phyloP scores from a whole-genome alignment of 1,140 invertebrate species.

The Drosophila funebris region DNA sequence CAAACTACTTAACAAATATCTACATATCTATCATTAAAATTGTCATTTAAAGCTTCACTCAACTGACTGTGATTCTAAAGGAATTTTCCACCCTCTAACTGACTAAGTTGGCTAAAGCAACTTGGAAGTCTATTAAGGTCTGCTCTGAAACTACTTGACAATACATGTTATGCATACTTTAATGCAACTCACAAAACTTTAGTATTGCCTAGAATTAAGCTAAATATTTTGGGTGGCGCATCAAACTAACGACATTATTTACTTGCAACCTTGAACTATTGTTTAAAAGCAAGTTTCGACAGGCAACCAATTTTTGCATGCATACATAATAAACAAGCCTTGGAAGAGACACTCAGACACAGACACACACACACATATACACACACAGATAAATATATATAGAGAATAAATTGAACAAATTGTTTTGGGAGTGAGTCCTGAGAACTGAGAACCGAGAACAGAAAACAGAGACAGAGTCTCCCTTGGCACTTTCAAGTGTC shows the following conservation, averaged over 20 bases:
- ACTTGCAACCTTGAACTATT: slow-evolving; percentile 46
- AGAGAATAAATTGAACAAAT: slow-evolving; percentile 14
- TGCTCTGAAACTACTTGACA: neutral
- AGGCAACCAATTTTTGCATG: slow-evolving; percentile 25
- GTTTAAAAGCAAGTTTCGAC: slow-evolving; percentile 27
- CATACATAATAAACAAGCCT: slow-evolving; percentile 35
- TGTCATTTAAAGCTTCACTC: too few species aligned
- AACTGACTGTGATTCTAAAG: too few species aligned
- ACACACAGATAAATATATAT: neutral
- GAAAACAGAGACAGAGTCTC: neutral
- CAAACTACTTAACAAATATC: too few species aligned
- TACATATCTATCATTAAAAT: too few species aligned
- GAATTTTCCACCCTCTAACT: too few species aligned
- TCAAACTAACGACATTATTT: slow-evolving; percentile 41
- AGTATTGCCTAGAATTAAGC: neutral
- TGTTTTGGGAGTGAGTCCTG: slow-evolving; percentile 2
- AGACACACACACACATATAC: neutral
- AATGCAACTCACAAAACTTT: neutral
- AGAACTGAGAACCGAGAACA: neutral
- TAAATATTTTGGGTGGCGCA: neutral
- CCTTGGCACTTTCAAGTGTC: slow-evolving; percentile 70
- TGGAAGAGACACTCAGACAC: slow-evolving; percentile 4
- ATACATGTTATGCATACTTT: slow-evolving; percentile 6
- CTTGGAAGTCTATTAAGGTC: neutral
- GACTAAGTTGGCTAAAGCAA: neutral